These are phyloP conservation scores for Nomada fucata DNA, from an alignment of 2,888 invertebrate genomes.

Conservation along the genomic window DNA sequence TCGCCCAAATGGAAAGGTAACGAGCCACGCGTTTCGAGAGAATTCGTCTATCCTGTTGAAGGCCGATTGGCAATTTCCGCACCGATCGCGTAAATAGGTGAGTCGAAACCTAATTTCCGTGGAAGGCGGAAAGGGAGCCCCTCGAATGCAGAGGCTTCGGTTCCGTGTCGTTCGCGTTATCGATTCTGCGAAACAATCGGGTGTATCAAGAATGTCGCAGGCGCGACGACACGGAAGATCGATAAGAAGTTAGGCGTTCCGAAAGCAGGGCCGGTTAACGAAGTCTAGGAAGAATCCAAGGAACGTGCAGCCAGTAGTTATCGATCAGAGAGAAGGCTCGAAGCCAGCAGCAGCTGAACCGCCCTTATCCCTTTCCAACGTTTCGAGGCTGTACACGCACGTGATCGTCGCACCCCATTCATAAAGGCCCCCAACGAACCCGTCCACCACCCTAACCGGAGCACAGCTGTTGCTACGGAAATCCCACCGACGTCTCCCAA, in stretches of 20 bases:
- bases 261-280: constrained; percentile 22
- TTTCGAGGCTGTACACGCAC: constrained; percentile 69
- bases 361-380: constrained; percentile 69
- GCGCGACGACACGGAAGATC: constrained; percentile 6
- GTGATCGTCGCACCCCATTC: constrained; percentile 77
- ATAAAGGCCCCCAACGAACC: constrained; percentile 69
- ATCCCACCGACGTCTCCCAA: constrained; percentile 62
- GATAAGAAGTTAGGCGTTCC: not conserved
- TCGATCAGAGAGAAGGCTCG: constrained; percentile 73
- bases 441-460: constrained; percentile 57
- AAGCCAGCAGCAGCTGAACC: constrained; percentile 71
- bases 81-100: constrained; percentile 55
- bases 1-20: not conserved
- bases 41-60: constrained; percentile 46
- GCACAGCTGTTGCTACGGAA: constrained; percentile 79
- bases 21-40: constrained; percentile 13
- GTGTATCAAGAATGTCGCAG: not conserved
- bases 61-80: constrained; percentile 69
- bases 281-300: constrained; percentile 33
- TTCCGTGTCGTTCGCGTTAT: not conserved
- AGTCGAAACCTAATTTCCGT: constrained; percentile 49
- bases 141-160: constrained; percentile 20
- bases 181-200: not conserved
- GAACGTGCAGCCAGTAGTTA: constrained; percentile 60
- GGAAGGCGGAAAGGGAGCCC: constrained; percentile 30